Conservation (phyloP, 2,113 vertebrate genomes). For the Brachypodius melanocephalos region DNA sequence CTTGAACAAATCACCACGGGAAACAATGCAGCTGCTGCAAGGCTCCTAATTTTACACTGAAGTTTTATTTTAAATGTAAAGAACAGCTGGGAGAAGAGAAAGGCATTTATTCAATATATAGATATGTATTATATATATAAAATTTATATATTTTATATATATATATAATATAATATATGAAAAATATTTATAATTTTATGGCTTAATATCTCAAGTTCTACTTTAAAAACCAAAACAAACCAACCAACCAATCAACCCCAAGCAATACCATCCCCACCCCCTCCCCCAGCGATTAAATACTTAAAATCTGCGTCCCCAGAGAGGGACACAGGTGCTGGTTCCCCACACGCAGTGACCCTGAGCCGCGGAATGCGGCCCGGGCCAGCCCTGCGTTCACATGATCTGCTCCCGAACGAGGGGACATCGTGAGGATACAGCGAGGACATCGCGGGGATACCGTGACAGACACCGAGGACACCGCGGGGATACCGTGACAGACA, state of each 20-base stretch:
- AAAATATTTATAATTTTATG: too few species aligned
- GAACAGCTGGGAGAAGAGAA: neutral
- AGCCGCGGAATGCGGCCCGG: neutral
- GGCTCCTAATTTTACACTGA: neutral
- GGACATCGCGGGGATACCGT: neutral
- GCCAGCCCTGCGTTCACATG: rapidly evolving
- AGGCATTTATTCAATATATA: neutral
- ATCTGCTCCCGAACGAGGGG: neutral
- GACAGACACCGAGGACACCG: too few species aligned
- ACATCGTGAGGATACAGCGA: too few species aligned
- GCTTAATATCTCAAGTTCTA: neutral
- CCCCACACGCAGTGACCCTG: too few species aligned
- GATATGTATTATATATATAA: too few species aligned
- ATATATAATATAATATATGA: too few species aligned
- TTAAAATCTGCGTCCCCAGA: neutral
- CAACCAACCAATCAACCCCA: too few species aligned
- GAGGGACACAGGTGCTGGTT: neutral
- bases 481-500: too few species aligned
- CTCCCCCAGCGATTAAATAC: neutral
- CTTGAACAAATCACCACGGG: neutral
- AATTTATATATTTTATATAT: too few species aligned
- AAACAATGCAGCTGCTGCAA: too few species aligned
- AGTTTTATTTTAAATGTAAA: neutral
- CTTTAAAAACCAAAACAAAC: neutral
- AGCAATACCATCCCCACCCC: too few species aligned